phyloP scores from a whole-genome alignment of 2,888 invertebrate species.

The Geotrupes spiniger region DNA sequence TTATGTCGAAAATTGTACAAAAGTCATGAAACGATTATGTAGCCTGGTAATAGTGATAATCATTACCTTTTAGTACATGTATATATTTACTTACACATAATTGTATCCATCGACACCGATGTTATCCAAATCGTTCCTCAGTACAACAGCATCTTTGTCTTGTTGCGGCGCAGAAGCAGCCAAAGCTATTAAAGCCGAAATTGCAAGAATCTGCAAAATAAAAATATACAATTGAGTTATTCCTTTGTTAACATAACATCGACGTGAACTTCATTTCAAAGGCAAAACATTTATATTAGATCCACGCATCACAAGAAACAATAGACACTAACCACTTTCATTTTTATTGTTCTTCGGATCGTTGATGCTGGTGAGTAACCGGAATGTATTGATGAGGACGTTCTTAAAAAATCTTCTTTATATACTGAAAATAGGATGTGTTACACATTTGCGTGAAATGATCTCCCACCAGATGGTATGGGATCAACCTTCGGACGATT shows the following conservation, averaged over 20 bases:
- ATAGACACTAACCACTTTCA: constrained; percentile 18
- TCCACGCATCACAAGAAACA: not conserved
- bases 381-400: constrained; percentile 10
- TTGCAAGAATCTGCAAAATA: constrained; percentile 27
- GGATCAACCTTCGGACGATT: constrained; percentile 10
- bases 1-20: too few relatives aligned
- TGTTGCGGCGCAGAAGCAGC: constrained; percentile 17
- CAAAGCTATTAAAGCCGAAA: constrained; percentile 26
- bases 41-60: too few relatives aligned
- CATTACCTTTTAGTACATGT: not conserved
- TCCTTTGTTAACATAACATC: constrained; percentile 3
- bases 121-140: constrained; percentile 61
- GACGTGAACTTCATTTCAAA: constrained; percentile 1
- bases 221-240: not conserved
- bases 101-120: constrained; percentile 49
- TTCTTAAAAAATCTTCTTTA: constrained; percentile 14
- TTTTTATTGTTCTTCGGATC: constrained; percentile 12
- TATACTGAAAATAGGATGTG: constrained; percentile 16
- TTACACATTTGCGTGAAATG: constrained; percentile 18
- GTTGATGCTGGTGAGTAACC: constrained; percentile 18
- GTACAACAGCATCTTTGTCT: constrained; percentile 57
- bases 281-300: not conserved
- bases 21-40: too few relatives aligned
- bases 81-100: constrained; percentile 38
- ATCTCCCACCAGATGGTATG: constrained; percentile 10